Conservation (phyloP, 2,797 vertebrate genomes). For the Chiroxiphia lanceolata region DNA sequence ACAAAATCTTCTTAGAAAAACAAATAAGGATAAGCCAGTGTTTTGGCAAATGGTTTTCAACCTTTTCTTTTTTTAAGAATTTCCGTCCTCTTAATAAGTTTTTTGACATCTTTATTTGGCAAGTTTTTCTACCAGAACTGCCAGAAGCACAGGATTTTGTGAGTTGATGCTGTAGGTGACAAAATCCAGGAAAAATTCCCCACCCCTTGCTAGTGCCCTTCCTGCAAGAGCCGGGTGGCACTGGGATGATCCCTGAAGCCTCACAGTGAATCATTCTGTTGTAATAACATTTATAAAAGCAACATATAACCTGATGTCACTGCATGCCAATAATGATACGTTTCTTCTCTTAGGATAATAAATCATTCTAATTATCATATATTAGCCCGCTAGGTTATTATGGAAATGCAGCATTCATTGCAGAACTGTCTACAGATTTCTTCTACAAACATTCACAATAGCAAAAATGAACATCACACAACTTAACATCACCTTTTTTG, state of each 20-base stretch:
- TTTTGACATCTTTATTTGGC: background rate
- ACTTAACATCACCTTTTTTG: background rate
- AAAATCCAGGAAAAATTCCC: background rate
- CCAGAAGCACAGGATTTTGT: background rate
- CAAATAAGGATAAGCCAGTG: background rate
- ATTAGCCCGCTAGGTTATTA: background rate
- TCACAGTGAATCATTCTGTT: background rate
- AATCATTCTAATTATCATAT: constrained; percentile 11
- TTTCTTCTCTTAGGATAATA: constrained; percentile 21
- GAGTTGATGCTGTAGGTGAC: background rate
- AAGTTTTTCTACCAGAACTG: background rate
- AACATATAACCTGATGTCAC: background rate
- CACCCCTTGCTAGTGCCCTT: background rate
- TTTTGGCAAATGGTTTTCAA: background rate
- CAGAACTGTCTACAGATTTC: background rate
- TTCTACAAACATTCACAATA: constrained; percentile 1
- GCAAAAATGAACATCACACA: background rate
- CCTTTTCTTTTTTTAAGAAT: background rate
- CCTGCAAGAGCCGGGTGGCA: background rate
- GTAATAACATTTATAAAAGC: background rate
- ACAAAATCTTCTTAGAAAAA: background rate
- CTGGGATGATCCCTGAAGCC: background rate
- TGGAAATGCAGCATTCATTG: background rate
- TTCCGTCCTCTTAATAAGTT: background rate
- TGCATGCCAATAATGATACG: background rate